These are phyloP conservation scores for Philotrypesis tridentata DNA, from an alignment of 1,140 invertebrate genomes.

Conservation along the genomic window DNA sequence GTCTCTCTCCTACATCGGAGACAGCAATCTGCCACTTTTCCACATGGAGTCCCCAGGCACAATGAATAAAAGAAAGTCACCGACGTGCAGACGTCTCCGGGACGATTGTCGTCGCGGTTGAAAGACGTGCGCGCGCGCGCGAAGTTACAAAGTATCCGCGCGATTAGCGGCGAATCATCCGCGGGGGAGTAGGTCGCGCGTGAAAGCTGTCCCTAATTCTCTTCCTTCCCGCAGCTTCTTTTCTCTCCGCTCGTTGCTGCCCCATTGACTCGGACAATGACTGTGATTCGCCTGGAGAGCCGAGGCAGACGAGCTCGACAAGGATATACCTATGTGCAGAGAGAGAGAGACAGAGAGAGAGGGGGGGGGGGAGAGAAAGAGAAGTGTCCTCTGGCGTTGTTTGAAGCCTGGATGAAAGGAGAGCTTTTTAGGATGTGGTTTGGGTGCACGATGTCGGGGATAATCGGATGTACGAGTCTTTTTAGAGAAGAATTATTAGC, in stretches of 20 bases:
- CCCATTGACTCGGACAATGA: constrained; percentile 41
- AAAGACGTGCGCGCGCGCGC: not conserved
- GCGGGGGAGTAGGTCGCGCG: not conserved
- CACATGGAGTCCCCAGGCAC: not conserved
- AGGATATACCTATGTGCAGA: not conserved
- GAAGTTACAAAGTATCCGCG: not conserved
- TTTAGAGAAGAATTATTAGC: too few species aligned
- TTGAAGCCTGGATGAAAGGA: too few species aligned
- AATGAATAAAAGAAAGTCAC: not conserved
- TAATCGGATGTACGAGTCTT: too few species aligned
- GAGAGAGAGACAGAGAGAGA: not conserved
- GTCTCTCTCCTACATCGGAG: too few species aligned
- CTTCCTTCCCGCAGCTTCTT: not conserved
- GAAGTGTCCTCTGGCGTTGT: too few species aligned
- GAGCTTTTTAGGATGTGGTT: too few species aligned
- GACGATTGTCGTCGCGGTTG: not conserved
- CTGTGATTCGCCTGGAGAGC: not conserved
- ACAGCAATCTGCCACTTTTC: too few species aligned
- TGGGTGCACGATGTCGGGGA: too few species aligned
- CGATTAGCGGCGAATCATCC: constrained; percentile 13
- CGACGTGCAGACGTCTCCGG: not conserved
- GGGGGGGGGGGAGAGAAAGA: too few species aligned
- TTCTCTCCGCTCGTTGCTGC: not conserved
- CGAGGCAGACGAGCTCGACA: not conserved
- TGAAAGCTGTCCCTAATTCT: not conserved